Evolutionary conservation across 2,888 invertebrate species (phyloP), one percentile per base, ranked within the genome.

Genomic region (Cordilura impudica): DNA sequence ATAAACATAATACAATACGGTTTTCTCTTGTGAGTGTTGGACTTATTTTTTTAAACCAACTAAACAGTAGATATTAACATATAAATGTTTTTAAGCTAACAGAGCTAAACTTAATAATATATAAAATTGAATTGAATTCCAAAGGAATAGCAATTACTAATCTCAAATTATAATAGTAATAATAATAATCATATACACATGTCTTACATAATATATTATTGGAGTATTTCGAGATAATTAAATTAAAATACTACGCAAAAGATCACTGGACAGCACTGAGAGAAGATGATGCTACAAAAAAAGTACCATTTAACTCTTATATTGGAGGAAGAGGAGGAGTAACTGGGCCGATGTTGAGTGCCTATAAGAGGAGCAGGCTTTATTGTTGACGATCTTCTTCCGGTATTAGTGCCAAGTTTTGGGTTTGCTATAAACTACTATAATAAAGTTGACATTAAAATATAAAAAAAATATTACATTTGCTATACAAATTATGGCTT

Each of bases 401-500:
- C 35, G 1, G 35, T 35, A 35, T 12, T 8, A 35, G 35, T 35
- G 35, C 35, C 35, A 35, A 35, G 35, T 35, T 35, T 35, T 4
- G 35, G 35, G 12, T 35, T 35, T 35, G 35, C 35, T 35, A 35
- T 35, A 35, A 35, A 35, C 35, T 35, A 12, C 10, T 35, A 1
- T 35, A 35, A 35, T 63, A 16, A 51, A 16, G 60, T 65, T 66
- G 73, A 73, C 65, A 73, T 73, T 66, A 58, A 21, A 39, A 23
- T n/a, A 43, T 54, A 65, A 65, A 21, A 66, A 58, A 45, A 66
- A 73, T 60, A 51, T 26, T 61, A 54, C 39, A 75, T 69, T 75
- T 69, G 67, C 69, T 75, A 75, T 69, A 63, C 31, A 69, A 45
- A 23, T 74, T 75, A 75, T 69, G 67, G 75, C 75, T 69, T 75